These are phyloP conservation scores for Prinia subflava DNA, from an alignment of 2,113 vertebrate genomes.

Conservation along the genomic window DNA sequence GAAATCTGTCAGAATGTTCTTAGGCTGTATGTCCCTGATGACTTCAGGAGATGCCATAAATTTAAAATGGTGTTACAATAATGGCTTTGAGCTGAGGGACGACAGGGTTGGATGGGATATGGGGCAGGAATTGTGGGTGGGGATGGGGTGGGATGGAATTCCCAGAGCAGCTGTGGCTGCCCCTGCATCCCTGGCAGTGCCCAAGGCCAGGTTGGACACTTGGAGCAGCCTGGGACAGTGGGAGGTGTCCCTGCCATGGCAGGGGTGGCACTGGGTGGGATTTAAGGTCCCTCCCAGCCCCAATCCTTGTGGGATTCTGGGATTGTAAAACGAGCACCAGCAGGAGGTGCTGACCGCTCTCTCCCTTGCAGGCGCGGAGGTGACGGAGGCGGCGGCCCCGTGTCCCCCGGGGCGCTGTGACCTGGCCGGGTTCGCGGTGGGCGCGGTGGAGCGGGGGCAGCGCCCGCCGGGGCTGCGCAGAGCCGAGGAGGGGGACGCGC, in stretches of 20 bases:
- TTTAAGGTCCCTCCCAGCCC: rapidly evolving
- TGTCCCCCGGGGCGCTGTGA: constrained; percentile 71
- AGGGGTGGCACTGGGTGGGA: rapidly evolving
- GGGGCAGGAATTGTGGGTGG: background rate
- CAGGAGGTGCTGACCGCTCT: background rate
- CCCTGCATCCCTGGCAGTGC: background rate
- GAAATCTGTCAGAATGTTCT: background rate
- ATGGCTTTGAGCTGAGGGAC: background rate
- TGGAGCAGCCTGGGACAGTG: background rate
- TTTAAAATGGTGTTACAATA: background rate
- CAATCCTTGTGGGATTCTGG: rapidly evolving
- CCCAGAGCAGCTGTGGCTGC: background rate
- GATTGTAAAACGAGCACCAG: rapidly evolving
- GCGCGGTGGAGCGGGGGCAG: constrained; percentile 75
- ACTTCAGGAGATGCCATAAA: background rate
- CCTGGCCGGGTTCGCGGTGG: constrained; percentile 85
- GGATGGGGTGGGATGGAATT: background rate
- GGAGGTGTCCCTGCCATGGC: background rate
- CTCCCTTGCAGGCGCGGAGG: constrained; percentile 73
- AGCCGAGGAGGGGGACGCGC: constrained; percentile 75
- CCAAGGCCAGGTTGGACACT: background rate
- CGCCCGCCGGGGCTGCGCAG: constrained; percentile 68
- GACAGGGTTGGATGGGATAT: rapidly evolving
- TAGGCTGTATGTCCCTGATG: background rate
- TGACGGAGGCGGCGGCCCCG: constrained; percentile 72